These are phyloP conservation scores for Podarcis raffonei DNA, from an alignment of 2,113 vertebrate genomes.

Conservation along the genomic window DNA sequence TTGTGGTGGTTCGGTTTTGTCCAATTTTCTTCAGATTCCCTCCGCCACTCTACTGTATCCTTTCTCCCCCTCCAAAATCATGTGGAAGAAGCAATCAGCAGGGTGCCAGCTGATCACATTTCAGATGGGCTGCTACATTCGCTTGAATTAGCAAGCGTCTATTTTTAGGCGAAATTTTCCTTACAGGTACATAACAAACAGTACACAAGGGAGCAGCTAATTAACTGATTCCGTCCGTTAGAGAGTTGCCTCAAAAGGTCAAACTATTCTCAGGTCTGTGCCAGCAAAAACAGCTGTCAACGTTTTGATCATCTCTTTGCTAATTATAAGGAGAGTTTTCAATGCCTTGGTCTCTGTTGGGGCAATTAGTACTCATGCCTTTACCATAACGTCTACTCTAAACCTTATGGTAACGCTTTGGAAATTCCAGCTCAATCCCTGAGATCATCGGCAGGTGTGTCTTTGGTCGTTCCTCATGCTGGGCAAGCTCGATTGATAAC, in stretches of 20 bases:
- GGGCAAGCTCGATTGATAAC: too few species aligned
- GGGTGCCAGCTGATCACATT: slow-evolving; percentile 24
- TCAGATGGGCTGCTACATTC: slow-evolving; percentile 15
- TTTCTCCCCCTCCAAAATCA: slow-evolving; percentile 1
- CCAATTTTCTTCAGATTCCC: background rate
- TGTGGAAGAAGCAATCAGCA: slow-evolving; percentile 4
- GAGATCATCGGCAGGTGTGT: too few species aligned
- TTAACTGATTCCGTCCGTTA: slow-evolving; percentile 16
- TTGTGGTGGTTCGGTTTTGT: background rate
- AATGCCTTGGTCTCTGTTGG: background rate
- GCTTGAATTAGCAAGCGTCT: slow-evolving; percentile 22
- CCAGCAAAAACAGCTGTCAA: slow-evolving; percentile 20
- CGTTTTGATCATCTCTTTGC: slow-evolving; percentile 4
- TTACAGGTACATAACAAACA: slow-evolving; percentile 35
- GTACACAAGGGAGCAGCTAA: slow-evolving; percentile 20
- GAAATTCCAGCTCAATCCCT: background rate
- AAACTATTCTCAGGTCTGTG: background rate
- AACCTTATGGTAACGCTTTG: background rate
- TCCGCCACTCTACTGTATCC: background rate
- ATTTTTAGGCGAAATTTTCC: slow-evolving; percentile 21
- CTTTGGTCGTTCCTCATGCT: too few species aligned
- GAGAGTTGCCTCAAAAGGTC: slow-evolving; percentile 3
- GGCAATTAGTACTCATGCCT: background rate
- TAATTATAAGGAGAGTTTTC: background rate
- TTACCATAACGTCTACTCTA: background rate